Evolutionary conservation across 2,888 invertebrate species (phyloP).

Genomic region (Pegoplata infirma): DNA sequence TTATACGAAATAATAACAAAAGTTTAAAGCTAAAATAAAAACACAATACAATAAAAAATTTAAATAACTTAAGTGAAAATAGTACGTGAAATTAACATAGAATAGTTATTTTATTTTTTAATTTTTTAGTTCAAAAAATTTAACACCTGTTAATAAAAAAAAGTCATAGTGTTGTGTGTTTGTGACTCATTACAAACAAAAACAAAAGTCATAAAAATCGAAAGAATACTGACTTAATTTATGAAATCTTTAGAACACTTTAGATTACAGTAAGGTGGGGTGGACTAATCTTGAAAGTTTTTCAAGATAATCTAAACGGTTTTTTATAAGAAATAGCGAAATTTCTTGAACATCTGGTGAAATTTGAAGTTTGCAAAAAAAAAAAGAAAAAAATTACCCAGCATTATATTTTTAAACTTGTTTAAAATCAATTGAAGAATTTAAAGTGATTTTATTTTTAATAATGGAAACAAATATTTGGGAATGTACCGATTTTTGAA

Average conservation of each 20-base stretch:
- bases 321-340: background rate
- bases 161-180: background rate
- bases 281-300: background rate
- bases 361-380: background rate
- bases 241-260: background rate
- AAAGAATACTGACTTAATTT: background rate
- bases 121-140: constrained; percentile 11
- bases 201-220: background rate
- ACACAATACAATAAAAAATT: constrained; percentile 2
- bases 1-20: constrained; percentile 15
- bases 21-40: background rate
- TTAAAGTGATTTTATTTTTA: too few relatives aligned
- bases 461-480: too few relatives aligned
- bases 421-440: too few relatives aligned
- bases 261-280: background rate
- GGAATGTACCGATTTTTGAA: too few relatives aligned
- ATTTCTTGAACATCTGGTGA: background rate
- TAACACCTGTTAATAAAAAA: constrained; percentile 24
- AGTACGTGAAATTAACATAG: constrained; percentile 13
- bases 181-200: background rate
- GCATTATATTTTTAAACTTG: too few relatives aligned
- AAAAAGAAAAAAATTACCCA: background rate
- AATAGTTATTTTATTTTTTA: too few relatives aligned
- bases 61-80: constrained; percentile 1
- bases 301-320: background rate